These are phyloP conservation scores for Orchestia grillus DNA, from an alignment of 1,140 invertebrate species.

Conservation along the genomic window DNA sequence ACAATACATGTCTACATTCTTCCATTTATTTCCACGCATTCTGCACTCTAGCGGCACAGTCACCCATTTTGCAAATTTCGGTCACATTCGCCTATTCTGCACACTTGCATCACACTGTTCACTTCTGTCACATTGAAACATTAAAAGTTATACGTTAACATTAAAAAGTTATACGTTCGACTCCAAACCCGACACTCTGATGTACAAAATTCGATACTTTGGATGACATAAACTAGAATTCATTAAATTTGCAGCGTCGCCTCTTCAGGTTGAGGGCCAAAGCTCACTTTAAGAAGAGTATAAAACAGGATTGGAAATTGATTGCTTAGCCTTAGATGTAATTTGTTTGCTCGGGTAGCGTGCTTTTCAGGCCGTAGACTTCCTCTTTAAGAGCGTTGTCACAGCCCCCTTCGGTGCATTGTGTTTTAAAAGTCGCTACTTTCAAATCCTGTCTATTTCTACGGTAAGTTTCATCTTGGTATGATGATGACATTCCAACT, in stretches of 20 bases:
- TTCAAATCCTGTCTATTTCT: neutral
- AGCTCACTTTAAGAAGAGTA: conserved; percentile 17
- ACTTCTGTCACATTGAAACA: too few relatives aligned
- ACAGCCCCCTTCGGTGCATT: neutral
- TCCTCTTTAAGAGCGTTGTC: neutral
- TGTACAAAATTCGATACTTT: too few relatives aligned
- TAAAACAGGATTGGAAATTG: conserved; percentile 12
- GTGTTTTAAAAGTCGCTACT: neutral
- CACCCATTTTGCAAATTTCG: too few relatives aligned
- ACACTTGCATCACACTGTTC: too few relatives aligned
- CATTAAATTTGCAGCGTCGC: neutral
- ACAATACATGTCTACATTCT: too few relatives aligned
- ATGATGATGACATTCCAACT: neutral
- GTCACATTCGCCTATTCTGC: too few relatives aligned
- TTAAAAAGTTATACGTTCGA: too few relatives aligned
- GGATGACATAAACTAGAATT: neutral
- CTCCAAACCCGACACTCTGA: too few relatives aligned
- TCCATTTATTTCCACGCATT: too few relatives aligned
- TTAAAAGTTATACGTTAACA: too few relatives aligned
- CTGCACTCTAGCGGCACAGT: too few relatives aligned
- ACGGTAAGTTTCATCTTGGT: neutral
- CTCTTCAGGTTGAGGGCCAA: neutral
- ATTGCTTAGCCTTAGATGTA: conserved; percentile 33
- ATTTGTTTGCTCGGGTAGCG: neutral
- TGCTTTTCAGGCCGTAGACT: neutral